Base-by-base conservation (phyloP, 2,888 invertebrate species). In the Philaethria dido region DNA sequence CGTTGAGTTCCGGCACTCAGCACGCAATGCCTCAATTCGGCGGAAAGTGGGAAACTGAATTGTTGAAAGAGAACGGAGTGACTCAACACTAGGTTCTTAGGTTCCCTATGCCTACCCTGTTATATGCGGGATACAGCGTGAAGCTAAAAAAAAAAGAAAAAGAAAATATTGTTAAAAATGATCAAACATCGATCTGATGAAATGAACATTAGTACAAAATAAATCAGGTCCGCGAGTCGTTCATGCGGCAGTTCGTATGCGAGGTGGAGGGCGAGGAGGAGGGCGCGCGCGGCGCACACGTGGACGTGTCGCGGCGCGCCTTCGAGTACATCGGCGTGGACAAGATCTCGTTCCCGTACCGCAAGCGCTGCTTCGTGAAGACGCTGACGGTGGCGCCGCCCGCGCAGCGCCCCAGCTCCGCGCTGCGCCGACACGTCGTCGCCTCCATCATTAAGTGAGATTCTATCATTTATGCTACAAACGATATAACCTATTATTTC, bases 191-290 rank as follows among this genome's bases (percentile, higher is more conserved):
- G 9, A 16, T 5, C 25, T 33, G 6, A 18, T 54, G 2, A 36
- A 16, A 54, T n/a, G 13, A 54, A 16, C 36, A 13, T 9, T 54
- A 54, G 29, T 0, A n/a, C n/a, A n/a, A n/a, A n/a, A n/a, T n/a
- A n/a, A n/a, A n/a, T n/a, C n/a, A 96, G 95, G 97, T 98, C 3
- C 95, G 99, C 47, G 99, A 99, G 86, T 99, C 99, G 75, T 99
- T 99, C 86, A 99, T 99, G 97, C 95, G 99, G 8, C 99, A 99
- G 86, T 99, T 99, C 87, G 97, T 98, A 0, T 96, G 96, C 77
- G 98, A 98, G 81, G 95, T 96, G 63, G 97, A 97, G 80, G 96
- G 95, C 63, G 97, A 97, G 81, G 95, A 95, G 72, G 87, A 90
- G 33, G 94, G 94, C 54, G 91, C 18, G 68, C 39, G 64, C 57